Evolutionary conservation across 2,113 vertebrate genomes (phyloP).

Genomic region (Megaceryle torquata): DNA sequence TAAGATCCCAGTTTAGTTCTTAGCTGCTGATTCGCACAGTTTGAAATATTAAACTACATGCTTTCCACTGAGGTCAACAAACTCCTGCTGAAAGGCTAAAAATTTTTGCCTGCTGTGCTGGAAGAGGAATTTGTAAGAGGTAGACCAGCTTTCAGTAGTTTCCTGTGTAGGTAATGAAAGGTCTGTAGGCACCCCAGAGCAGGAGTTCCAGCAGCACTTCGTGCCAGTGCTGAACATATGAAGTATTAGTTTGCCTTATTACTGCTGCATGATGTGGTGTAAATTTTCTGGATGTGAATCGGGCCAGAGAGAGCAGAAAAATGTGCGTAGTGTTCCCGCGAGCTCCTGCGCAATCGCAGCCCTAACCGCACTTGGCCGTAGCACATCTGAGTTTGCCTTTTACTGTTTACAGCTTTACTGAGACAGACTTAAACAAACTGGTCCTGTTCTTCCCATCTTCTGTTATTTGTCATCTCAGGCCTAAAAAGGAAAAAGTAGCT

Average conservation of each 20-base stretch:
- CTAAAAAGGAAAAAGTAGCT: neutral
- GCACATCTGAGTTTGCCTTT: neutral
- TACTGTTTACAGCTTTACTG: neutral
- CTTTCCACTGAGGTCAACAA: slow-evolving; percentile 3
- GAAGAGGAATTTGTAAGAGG: neutral
- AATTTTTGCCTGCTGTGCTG: neutral
- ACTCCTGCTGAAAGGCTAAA: neutral
- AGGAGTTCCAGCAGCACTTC: neutral
- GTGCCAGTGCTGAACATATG: neutral
- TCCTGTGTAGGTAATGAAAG: neutral
- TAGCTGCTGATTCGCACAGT: neutral
- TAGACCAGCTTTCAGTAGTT: neutral
- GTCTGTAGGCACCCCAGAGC: neutral
- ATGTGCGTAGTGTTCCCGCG: neutral
- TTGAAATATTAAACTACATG: neutral
- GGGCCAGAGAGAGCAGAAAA: neutral
- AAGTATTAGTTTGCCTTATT: neutral
- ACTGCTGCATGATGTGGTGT: neutral
- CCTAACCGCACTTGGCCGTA: accelerated
- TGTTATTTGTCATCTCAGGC: neutral
- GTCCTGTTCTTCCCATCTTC: neutral
- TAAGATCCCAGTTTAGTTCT: neutral
- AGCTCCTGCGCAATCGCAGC: accelerated
- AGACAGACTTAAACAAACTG: slow-evolving; percentile 10
- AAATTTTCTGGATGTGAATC: neutral